These are phyloP conservation scores for Diglossa cyanea DNA, from an alignment of 2,797 vertebrate species.

Conservation along the genomic window DNA sequence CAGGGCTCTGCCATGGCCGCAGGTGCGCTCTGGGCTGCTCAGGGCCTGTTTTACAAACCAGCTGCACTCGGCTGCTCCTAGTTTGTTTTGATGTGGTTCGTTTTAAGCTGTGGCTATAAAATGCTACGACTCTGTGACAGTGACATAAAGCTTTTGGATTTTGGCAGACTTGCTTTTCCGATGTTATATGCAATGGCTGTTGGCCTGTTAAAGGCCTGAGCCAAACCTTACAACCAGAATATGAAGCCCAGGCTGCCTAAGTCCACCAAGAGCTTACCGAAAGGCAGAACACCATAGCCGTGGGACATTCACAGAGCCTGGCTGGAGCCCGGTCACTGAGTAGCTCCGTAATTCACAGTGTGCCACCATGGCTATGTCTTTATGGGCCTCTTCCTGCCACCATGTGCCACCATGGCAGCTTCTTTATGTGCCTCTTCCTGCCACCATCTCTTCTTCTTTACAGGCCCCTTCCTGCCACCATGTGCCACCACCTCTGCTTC, in stretches of 20 bases:
- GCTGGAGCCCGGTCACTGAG: neutral
- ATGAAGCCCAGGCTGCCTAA: fast-evolving
- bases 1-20: neutral
- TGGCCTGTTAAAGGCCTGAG: neutral
- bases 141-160: neutral
- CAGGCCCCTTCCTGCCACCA: fast-evolving
- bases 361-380: neutral
- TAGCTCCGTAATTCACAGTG: fast-evolving
- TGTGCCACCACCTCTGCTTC: no score
- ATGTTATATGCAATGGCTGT: fast-evolving
- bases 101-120: neutral
- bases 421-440: neutral
- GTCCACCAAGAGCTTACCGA: neutral
- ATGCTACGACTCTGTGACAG: neutral
- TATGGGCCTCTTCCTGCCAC: neutral
- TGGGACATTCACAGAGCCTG: fast-evolving
- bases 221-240: neutral
- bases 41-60: neutral
- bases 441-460: neutral
- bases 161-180: neutral
- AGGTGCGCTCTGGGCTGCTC: neutral
- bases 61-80: neutral
- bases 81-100: neutral
- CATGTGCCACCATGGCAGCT: no score
- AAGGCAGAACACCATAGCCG: fast-evolving